Evolutionary conservation across 2,888 invertebrate species (phyloP).

Genomic region (Phalangium opilio): DNA sequence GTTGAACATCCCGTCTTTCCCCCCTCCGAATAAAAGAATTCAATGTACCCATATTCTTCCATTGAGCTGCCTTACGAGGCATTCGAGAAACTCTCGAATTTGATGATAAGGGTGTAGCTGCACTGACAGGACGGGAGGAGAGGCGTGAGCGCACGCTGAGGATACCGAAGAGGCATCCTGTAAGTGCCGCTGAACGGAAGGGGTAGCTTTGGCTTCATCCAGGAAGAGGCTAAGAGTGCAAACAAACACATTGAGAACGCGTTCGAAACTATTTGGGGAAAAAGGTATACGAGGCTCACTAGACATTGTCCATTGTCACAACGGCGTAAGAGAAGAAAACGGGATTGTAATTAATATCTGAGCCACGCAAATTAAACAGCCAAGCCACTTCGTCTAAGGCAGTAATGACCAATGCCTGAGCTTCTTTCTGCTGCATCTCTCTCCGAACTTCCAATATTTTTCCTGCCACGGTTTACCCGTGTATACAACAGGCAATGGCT

Average conservation of each 20-base stretch:
- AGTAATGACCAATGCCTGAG: slow-evolving; percentile 49
- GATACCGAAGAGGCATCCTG: slow-evolving; percentile 19
- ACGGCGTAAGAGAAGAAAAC: slow-evolving; percentile 39
- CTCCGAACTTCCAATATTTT: slow-evolving; percentile 50
- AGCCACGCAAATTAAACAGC: slow-evolving; percentile 71
- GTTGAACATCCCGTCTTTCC: not conserved
- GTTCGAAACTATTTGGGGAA: not conserved
- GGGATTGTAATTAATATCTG: slow-evolving; percentile 76
- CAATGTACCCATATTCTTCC: slow-evolving; percentile 22
- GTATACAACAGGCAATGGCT: slow-evolving; percentile 17
- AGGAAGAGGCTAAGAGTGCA: slow-evolving; percentile 42
- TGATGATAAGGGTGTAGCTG: slow-evolving; percentile 21
- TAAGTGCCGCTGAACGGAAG: slow-evolving; percentile 43
- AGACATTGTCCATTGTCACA: slow-evolving; percentile 25
- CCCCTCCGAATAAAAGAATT: not conserved
- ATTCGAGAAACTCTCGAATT: slow-evolving; percentile 19
- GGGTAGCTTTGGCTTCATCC: slow-evolving; percentile 40
- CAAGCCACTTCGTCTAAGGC: slow-evolving; percentile 77
- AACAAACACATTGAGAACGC: not conserved
- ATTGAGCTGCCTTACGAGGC: slow-evolving; percentile 17
- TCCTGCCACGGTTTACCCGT: slow-evolving; percentile 39
- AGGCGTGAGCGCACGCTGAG: not conserved
- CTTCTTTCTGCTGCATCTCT: slow-evolving; percentile 50
- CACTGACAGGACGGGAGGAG: slow-evolving; percentile 8
- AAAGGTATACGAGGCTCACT: slow-evolving; percentile 15